Evolutionary conservation across 2,888 invertebrate genomes (phyloP).

Genomic region (Marronus borbonicus): DNA sequence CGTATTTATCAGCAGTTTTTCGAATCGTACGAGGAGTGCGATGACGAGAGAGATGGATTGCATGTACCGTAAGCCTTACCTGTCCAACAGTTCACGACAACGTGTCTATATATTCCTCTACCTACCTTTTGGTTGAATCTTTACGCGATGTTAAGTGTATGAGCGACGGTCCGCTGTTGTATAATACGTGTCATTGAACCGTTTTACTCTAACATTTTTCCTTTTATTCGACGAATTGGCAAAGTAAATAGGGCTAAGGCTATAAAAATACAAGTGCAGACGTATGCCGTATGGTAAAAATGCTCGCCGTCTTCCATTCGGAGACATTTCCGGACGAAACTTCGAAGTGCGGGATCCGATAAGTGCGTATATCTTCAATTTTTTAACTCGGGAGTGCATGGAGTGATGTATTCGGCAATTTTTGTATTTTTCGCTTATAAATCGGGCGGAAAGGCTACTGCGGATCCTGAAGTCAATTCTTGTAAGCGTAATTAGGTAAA

Average conservation of each 20-base stretch:
- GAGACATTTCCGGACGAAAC: too few relatives aligned
- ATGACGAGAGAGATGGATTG: conserved; percentile 37
- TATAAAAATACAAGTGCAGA: not conserved
- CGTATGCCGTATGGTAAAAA: not conserved
- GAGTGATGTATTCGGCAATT: not conserved
- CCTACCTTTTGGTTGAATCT: conserved; percentile 40
- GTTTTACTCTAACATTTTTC: conserved; percentile 3
- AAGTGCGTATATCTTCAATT: too few relatives aligned
- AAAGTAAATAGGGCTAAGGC: not conserved
- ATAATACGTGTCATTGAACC: conserved; percentile 52
- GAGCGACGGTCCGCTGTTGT: conserved; percentile 14
- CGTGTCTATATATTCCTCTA: conserved; percentile 53
- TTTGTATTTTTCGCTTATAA: not conserved
- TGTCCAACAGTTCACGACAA: conserved; percentile 54
- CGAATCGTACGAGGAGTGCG: conserved; percentile 3
- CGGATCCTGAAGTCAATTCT: not conserved
- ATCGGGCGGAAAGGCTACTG: too few relatives aligned
- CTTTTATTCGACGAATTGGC: not conserved
- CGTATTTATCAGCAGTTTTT: conserved; percentile 10
- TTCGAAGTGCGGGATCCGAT: too few relatives aligned
- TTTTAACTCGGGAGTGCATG: not conserved
- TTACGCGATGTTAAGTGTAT: not conserved
- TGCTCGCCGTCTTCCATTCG: too few relatives aligned
- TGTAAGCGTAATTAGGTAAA: too few relatives aligned
- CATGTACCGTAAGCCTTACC: conserved; percentile 52